Evolutionary conservation across 2,888 invertebrate species (phyloP).

Genomic region (Chrysopilus asiliformis): DNA sequence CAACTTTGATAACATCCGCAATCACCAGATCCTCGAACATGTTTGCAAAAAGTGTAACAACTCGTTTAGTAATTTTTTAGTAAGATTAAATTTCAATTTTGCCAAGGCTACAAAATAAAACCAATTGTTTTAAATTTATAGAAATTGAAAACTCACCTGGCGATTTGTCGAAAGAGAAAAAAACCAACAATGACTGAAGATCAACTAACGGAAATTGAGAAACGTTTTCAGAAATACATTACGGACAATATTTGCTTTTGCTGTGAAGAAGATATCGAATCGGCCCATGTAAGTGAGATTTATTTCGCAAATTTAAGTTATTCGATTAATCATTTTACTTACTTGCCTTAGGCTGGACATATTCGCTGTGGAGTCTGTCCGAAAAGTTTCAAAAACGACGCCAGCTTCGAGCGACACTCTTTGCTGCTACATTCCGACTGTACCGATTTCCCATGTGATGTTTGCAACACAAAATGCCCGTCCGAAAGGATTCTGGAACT

Average conservation of each 20-base stretch:
- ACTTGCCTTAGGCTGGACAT: slow-evolving; percentile 27
- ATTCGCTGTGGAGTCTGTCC: slow-evolving; percentile 46
- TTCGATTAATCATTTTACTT: slow-evolving; percentile 1
- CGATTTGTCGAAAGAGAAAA: slow-evolving; percentile 25
- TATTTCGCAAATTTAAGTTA: not conserved
- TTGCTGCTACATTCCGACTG: slow-evolving; percentile 54
- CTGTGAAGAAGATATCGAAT: slow-evolving; percentile 33
- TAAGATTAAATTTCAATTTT: not conserved
- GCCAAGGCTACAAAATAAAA: not conserved
- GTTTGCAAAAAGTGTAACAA: slow-evolving; percentile 33
- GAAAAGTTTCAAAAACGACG: slow-evolving; percentile 56
- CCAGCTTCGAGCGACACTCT: slow-evolving; percentile 51
- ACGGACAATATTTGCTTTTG: slow-evolving; percentile 33
- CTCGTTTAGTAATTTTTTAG: not conserved
- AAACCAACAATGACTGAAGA: slow-evolving; percentile 1
- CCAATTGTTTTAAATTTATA: slow-evolving; percentile 12
- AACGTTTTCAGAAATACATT: slow-evolving; percentile 21
- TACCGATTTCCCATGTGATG: slow-evolving; percentile 46
- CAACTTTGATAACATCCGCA: no score
- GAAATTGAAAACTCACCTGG: slow-evolving; percentile 29
- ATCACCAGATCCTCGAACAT: no score
- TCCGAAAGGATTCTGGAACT: slow-evolving; percentile 46
- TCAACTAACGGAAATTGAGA: slow-evolving; percentile 2
- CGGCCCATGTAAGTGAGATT: slow-evolving; percentile 28
- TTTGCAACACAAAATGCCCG: slow-evolving; percentile 54